These are phyloP conservation scores for Ochotona curzoniae DNA, from an alignment of 2,113 vertebrate species.

Conservation along the genomic window DNA sequence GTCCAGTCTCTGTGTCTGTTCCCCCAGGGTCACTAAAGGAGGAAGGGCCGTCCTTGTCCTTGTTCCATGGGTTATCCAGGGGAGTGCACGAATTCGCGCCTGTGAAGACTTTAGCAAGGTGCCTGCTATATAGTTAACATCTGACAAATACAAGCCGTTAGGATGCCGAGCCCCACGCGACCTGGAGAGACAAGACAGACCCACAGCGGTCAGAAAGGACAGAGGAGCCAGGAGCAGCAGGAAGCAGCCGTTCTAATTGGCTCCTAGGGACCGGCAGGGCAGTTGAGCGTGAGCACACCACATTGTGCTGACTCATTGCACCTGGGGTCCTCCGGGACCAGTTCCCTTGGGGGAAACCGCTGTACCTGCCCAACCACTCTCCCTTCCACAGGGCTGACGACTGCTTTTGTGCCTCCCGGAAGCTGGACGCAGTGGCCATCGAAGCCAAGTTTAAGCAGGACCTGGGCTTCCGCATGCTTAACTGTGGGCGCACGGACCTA, in stretches of 20 bases:
- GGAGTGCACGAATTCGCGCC: neutral
- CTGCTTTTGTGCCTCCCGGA: constrained; percentile 97
- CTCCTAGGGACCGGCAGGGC: neutral
- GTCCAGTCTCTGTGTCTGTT: neutral
- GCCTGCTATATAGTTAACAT: neutral
- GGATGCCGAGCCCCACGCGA: neutral
- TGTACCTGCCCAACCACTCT: constrained; percentile 46
- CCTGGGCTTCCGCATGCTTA: constrained; percentile 99
- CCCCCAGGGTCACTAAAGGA: neutral
- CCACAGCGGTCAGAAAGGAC: neutral
- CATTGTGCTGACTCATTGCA: neutral
- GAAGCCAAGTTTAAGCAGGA: constrained; percentile 99
- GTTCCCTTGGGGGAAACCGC: neutral
- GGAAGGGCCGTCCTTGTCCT: neutral
- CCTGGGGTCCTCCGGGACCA: neutral
- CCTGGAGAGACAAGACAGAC: neutral
- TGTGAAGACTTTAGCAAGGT: neutral
- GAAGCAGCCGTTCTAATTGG: neutral
- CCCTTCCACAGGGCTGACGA: constrained; percentile 92
- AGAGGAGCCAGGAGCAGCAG: neutral
- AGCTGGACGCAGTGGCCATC: constrained; percentile 96
- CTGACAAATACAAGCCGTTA: neutral
- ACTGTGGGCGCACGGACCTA: constrained; percentile 97
- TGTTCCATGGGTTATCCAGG: neutral
- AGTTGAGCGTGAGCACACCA: neutral